Evolutionary conservation across 2,113 vertebrate genomes (phyloP).

Genomic region (Sylvietta virens): DNA sequence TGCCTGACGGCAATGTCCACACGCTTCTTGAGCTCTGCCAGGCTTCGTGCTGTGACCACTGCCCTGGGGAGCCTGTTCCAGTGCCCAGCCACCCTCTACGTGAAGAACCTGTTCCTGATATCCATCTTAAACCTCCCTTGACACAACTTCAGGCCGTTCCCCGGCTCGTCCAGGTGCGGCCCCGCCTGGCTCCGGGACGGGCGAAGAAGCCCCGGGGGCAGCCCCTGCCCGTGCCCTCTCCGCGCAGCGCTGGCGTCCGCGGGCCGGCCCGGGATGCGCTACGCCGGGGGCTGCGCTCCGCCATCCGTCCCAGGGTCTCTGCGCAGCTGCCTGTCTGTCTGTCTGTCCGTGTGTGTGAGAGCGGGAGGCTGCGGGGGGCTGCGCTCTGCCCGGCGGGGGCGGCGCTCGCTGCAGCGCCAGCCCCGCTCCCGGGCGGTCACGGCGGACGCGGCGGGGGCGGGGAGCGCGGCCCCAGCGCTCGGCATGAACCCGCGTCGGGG

Average conservation of each 20-base stretch:
- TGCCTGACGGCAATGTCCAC: fast-evolving
- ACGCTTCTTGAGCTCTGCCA: fast-evolving
- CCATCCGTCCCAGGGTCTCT: background rate
- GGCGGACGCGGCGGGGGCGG: background rate
- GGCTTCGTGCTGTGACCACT: background rate
- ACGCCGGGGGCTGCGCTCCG: too few species aligned
- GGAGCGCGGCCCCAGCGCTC: background rate
- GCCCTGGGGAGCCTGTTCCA: background rate
- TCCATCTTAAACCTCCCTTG: fast-evolving
- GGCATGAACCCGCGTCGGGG: background rate
- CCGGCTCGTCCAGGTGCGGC: background rate
- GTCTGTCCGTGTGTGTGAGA: too few species aligned
- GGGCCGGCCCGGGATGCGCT: background rate
- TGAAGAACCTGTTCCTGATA: background rate
- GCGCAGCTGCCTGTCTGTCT: too few species aligned
- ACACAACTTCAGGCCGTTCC: background rate
- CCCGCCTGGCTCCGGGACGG: background rate
- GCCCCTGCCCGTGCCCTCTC: too few species aligned
- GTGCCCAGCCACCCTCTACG: fast-evolving
- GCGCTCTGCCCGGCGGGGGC: background rate
- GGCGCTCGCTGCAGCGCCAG: conserved; percentile 12
- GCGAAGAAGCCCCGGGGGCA: background rate
- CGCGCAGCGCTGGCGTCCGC: background rate
- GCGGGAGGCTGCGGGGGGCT: background rate
- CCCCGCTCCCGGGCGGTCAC: conserved; percentile 2